A percentile compares a stretch with the other conserved stretches of the same genome.
These are phyloP conservation scores for Boloria selene DNA, from an alignment of 2,888 invertebrate species.

Conservation along the genomic window DNA sequence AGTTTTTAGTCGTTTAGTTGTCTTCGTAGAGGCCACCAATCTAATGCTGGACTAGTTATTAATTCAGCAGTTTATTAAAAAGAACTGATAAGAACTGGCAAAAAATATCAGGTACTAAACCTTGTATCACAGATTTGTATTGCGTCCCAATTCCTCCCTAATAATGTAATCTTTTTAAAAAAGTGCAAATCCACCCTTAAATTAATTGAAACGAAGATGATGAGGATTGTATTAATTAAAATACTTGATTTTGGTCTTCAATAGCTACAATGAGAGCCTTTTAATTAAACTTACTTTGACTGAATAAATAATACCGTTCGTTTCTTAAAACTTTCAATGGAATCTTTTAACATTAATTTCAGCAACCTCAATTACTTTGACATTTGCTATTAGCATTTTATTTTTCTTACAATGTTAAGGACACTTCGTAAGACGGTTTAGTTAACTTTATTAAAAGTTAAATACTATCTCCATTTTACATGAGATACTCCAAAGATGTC, in stretches of 20 bases:
- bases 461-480: no score
- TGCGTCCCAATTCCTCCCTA: constrained; percentile 17
- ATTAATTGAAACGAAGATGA: constrained; percentile 49
- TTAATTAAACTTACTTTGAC: constrained; percentile 48
- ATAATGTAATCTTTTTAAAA: constrained; percentile 35
- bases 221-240: constrained; percentile 52
- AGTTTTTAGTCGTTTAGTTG: no score
- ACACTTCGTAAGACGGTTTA: neutral
- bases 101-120: no score
- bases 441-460: no score
- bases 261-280: constrained; percentile 43
- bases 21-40: no score
- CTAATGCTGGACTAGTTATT: no score
- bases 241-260: constrained; percentile 50
- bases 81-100: no score
- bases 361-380: constrained; percentile 6
- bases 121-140: neutral
- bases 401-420: neutral
- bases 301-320: constrained; percentile 42
- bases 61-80: no score
- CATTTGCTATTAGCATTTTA: constrained; percentile 5
- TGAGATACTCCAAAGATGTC: no score
- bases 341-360: constrained; percentile 26
- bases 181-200: constrained; percentile 41
- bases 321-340: constrained; percentile 30